Conservation (phyloP, 2,888 invertebrate genomes). For the Kuschelorhynchus macadamiae region DNA sequence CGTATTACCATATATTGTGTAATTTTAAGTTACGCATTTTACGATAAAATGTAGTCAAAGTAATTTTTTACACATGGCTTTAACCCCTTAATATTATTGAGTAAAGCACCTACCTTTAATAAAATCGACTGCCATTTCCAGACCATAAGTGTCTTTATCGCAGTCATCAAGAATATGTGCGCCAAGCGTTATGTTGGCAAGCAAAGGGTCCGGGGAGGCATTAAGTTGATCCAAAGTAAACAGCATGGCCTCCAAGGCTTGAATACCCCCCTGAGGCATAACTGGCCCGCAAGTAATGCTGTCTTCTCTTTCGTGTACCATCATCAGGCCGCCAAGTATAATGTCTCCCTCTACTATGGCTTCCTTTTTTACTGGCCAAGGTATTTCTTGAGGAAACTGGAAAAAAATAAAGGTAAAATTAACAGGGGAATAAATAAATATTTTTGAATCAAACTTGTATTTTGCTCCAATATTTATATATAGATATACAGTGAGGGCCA, state of each 20-base stretch:
- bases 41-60: no score
- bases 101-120: no score
- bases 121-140: slow-evolving; percentile 96
- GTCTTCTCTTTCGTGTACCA: slow-evolving; percentile 94
- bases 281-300: slow-evolving; percentile 91
- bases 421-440: no score
- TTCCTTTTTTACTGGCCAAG: slow-evolving; percentile 89
- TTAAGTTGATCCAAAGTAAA: slow-evolving; percentile 90
- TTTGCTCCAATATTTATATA: no score
- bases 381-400: slow-evolving; percentile 57
- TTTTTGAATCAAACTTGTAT: no score
- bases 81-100: no score
- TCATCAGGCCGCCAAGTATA: slow-evolving; percentile 89
- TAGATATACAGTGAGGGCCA: no score
- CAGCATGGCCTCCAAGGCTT: slow-evolving; percentile 93
- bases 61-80: no score
- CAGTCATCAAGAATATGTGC: slow-evolving; percentile 94
- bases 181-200: slow-evolving; percentile 86
- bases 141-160: slow-evolving; percentile 95
- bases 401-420: no score
- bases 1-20: no score
- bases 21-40: no score
- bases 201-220: slow-evolving; percentile 74
- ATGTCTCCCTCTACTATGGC: slow-evolving; percentile 91
- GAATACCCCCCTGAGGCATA: slow-evolving; percentile 93